Conservation (phyloP, 1,140 invertebrate genomes). For the Drosophila neocordata region DNA sequence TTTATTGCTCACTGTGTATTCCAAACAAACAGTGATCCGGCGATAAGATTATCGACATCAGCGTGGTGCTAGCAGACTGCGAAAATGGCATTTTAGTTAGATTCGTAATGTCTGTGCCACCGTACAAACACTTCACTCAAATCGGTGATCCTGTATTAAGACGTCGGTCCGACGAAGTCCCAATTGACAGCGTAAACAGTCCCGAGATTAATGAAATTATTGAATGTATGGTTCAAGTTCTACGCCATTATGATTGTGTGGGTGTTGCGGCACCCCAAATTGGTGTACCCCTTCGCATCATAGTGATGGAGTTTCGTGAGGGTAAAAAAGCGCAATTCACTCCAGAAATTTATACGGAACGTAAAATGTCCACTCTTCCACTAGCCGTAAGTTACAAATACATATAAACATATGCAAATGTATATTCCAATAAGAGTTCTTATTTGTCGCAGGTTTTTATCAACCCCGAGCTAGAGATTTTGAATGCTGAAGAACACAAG, state of each 20-base stretch:
- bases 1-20: conserved; percentile 4
- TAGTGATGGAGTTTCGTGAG: conserved; percentile 85
- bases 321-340: conserved; percentile 82
- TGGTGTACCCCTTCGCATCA: conserved; percentile 87
- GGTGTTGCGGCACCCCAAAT: conserved; percentile 90
- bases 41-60: conserved; percentile 34
- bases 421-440: neutral
- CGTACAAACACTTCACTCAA: conserved; percentile 87
- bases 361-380: conserved; percentile 85
- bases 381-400: conserved; percentile 84
- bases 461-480: conserved; percentile 88
- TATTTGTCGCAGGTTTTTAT: conserved; percentile 86
- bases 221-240: conserved; percentile 84
- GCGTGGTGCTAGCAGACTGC: neutral
- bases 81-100: neutral
- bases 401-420: neutral
- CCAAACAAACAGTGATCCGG: conserved; percentile 28
- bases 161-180: conserved; percentile 83
- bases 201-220: conserved; percentile 85
- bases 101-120: conserved; percentile 66
- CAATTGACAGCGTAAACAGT: conserved; percentile 84
- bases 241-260: conserved; percentile 85
- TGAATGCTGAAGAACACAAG: conserved; percentile 85
- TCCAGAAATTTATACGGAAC: conserved; percentile 80
- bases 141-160: conserved; percentile 88